phyloP scores from a whole-genome alignment of 2,113 vertebrate genomes.

The Pelusios castaneus region DNA sequence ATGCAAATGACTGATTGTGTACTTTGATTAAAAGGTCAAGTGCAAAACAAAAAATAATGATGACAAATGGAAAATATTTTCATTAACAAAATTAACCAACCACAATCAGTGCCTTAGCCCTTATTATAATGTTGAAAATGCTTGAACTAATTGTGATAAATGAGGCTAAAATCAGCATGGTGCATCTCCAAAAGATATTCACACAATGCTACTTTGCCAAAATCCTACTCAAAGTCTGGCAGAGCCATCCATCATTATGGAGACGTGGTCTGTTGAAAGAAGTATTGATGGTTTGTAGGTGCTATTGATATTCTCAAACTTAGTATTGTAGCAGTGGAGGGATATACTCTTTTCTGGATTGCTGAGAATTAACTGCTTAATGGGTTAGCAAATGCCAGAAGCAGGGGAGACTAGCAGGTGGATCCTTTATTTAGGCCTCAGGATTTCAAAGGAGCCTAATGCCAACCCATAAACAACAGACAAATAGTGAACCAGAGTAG shows the following conservation, averaged over 20 bases:
- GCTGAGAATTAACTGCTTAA: neutral
- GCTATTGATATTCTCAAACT: neutral
- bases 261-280: neutral
- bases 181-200: neutral
- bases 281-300: neutral
- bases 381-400: neutral
- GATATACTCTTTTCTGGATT: neutral
- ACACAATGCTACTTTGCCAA: neutral
- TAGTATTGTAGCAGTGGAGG: neutral
- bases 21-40: conserved; percentile 63
- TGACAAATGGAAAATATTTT: conserved; percentile 53
- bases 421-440: neutral
- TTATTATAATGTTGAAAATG: conserved; percentile 42
- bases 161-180: neutral
- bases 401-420: accelerated
- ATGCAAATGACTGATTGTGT: neutral
- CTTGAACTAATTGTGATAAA: conserved; percentile 59
- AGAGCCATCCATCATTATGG: conserved; percentile 15
- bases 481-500: neutral
- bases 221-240: neutral
- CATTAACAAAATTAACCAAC: conserved; percentile 38
- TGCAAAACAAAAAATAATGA: conserved; percentile 23
- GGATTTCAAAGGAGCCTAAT: neutral
- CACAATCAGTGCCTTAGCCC: neutral
- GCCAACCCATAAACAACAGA: neutral